Evolutionary conservation across 2,113 vertebrate genomes (phyloP).

Genomic region (Rhagologus leucostigma): DNA sequence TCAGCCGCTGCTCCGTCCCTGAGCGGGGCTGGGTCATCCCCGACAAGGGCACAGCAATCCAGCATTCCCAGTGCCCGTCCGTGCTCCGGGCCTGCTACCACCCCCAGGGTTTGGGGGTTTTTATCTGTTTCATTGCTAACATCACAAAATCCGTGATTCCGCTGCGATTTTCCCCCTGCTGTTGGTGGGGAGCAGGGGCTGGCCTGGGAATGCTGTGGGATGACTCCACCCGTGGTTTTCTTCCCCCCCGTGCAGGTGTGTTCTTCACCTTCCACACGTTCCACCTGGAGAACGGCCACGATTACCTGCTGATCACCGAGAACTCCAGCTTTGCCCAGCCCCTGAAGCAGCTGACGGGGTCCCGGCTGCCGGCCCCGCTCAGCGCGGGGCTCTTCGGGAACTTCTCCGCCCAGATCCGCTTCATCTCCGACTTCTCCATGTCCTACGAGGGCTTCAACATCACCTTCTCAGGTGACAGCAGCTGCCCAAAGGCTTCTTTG

Average conservation of each 20-base stretch:
- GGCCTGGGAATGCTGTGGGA: not conserved
- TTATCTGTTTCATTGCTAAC: rapidly evolving
- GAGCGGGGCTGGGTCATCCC: not conserved
- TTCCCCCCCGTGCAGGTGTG: conserved; percentile 75
- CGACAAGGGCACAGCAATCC: not conserved
- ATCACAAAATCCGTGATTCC: rapidly evolving
- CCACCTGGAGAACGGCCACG: conserved; percentile 93
- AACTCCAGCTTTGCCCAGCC: conserved; percentile 92
- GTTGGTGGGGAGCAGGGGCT: rapidly evolving
- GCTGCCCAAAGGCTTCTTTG: not conserved
- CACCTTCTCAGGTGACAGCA: conserved; percentile 87
- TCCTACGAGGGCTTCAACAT: conserved; percentile 99
- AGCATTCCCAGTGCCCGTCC: not conserved
- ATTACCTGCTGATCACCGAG: conserved; percentile 92
- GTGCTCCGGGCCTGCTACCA: not conserved
- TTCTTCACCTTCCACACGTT: conserved; percentile 98
- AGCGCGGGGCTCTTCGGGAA: conserved; percentile 95
- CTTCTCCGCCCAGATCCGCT: conserved; percentile 95
- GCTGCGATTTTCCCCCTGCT: rapidly evolving
- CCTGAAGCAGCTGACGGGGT: conserved; percentile 89
- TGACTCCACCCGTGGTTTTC: rapidly evolving
- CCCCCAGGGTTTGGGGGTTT: rapidly evolving
- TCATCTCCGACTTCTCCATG: conserved; percentile 97
- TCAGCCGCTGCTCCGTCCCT: not conserved
- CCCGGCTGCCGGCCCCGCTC: conserved; percentile 85